phyloP scores from a whole-genome alignment of 2,113 vertebrate species.

The Myiozetetes cayanensis region DNA sequence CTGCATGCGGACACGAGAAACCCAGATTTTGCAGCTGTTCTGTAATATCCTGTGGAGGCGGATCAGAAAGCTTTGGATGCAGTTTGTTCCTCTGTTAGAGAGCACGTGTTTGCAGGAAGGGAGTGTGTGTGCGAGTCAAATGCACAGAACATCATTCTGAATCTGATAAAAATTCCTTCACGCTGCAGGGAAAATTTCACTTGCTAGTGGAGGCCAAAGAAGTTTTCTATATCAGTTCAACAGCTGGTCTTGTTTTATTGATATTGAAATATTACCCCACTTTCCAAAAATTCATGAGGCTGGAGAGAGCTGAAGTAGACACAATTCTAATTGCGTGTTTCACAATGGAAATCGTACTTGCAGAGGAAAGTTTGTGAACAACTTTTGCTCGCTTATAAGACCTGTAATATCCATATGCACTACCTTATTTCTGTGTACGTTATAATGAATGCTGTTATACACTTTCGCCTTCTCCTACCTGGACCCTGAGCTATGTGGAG shows the following conservation, averaged over 20 bases:
- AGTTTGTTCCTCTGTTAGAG: background rate
- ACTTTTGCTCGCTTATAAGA: background rate
- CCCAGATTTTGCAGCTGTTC: slow-evolving; percentile 46
- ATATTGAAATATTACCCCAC: background rate
- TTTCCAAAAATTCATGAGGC: background rate
- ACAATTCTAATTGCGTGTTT: background rate
- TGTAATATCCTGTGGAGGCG: slow-evolving; percentile 4
- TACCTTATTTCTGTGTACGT: accelerated
- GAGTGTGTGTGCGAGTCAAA: background rate
- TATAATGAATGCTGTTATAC: accelerated
- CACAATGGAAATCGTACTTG: background rate
- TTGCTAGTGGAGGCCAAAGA: background rate
- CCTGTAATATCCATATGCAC: accelerated
- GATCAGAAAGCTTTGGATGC: slow-evolving; percentile 23
- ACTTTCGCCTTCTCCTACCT: background rate
- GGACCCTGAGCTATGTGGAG: background rate
- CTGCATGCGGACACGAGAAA: background rate
- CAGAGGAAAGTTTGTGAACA: background rate
- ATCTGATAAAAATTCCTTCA: background rate
- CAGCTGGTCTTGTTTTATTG: slow-evolving; percentile 10
- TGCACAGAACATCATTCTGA: background rate
- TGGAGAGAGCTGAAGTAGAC: background rate
- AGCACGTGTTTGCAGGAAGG: background rate
- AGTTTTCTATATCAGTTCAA: background rate
- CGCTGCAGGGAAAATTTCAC: slow-evolving; percentile 9